A percentile compares a stretch with the other conserved stretches of the same genome.
phyloP scores from a whole-genome alignment of 2,888 invertebrate species.

The Keiferia lycopersicella region DNA sequence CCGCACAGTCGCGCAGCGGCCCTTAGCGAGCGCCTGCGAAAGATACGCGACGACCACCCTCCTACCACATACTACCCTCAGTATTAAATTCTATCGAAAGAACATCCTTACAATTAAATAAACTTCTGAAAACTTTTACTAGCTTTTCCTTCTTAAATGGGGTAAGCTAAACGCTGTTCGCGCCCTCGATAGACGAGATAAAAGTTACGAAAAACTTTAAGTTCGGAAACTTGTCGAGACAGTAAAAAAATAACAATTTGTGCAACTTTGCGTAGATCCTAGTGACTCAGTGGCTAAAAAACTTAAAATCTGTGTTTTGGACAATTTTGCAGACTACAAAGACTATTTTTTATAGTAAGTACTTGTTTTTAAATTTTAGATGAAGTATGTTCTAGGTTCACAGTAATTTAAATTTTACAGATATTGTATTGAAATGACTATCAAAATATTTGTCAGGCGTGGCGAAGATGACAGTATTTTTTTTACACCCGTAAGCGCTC shows the following conservation, averaged over 20 bases:
- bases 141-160: background rate
- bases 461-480: too few species aligned
- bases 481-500: too few species aligned
- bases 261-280: background rate
- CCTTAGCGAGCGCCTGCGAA: background rate
- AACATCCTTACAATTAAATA: background rate
- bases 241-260: conserved; percentile 1
- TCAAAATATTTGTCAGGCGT: too few species aligned
- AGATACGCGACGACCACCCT: background rate
- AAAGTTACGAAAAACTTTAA: conserved; percentile 23
- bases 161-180: background rate
- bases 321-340: background rate
- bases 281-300: conserved; percentile 14
- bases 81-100: background rate
- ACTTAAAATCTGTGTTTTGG: conserved; percentile 5
- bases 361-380: too few species aligned
- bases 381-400: too few species aligned
- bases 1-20: background rate
- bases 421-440: too few species aligned
- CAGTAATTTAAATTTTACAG: too few species aligned
- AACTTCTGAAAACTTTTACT: background rate
- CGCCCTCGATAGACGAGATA: background rate
- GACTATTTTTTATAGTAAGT: background rate
- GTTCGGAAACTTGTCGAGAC: background rate
- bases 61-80: background rate